Evolutionary conservation across 2,113 vertebrate genomes (phyloP), one percentile per base, ranked within the genome.

Genomic region (Ardeotis arabs): DNA sequence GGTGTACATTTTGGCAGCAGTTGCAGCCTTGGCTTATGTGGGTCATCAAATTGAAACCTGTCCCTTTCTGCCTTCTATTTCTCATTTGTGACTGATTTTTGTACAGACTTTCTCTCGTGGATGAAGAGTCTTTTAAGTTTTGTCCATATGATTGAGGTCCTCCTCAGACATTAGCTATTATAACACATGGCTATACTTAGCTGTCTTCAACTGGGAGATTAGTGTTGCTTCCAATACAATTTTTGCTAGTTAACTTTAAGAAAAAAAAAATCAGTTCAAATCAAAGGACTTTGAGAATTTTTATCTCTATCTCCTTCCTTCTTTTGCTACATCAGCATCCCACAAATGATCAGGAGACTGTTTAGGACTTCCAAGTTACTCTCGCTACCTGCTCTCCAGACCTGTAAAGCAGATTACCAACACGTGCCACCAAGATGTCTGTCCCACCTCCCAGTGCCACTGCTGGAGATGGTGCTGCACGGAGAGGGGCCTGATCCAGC

Each of bases 21-120:
- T 13, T 50, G 19, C 21, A 55, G 22, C 64, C 44, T 56, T 4
- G 31, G 20, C 29, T 81, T n/a, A 60, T 0, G 0, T 66, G 18
- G 39, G 44, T 77, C 45, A 66, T 23, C 41, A 66, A 1, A 66
- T 0, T n/a, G 29, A 87, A 90, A 78, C 10, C 18, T 58, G 19
- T 1, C 23, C 11, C 41, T 77, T 84, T 74, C 3, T 2, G 29
- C 15, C 50, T 62, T 69, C 27, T 53, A 2, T 66, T 74, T 87
- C 19, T 9, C 35, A 27, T 28, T 44, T 31, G 12, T 55, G 47
- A 75, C 27, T 50, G 78, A 53, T 29, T 89, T 80, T 93, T 66
- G 21, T 8, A 39, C 2, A 33, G 31, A 4, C 10, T 70, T 84
- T 55, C 29, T 50, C 37, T 49, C 58, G 50, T 7, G 24, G 7